Evolutionary conservation across 2,888 invertebrate genomes (phyloP).

Genomic region (Athetis lepigone): DNA sequence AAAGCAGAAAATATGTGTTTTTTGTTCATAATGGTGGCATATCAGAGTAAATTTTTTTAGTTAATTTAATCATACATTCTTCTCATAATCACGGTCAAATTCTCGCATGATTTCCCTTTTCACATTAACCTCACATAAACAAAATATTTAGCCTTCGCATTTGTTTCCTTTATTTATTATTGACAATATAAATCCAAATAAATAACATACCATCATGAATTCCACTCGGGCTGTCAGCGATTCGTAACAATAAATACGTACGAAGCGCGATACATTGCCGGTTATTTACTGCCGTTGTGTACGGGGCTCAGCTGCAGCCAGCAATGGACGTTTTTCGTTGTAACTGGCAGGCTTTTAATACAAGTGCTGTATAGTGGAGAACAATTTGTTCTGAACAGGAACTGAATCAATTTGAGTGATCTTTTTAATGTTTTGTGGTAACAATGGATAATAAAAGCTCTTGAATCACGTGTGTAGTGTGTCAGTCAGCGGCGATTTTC

Average conservation of each 20-base stretch:
- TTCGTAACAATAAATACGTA: slow-evolving; percentile 57
- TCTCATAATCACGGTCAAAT: no score
- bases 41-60: no score
- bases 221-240: slow-evolving; percentile 39
- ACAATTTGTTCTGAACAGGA: slow-evolving; percentile 21
- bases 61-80: no score
- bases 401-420: slow-evolving; percentile 12
- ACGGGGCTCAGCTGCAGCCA: slow-evolving; percentile 60
- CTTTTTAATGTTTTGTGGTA: neutral
- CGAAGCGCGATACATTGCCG: slow-evolving; percentile 53
- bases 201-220: slow-evolving; percentile 48
- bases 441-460: neutral
- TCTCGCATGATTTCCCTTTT: no score
- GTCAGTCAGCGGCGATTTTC: neutral
- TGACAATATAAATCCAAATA: slow-evolving; percentile 22
- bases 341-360: slow-evolving; percentile 62
- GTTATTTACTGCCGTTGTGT: slow-evolving; percentile 62
- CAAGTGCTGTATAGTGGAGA: slow-evolving; percentile 23
- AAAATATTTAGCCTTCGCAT: neutral
- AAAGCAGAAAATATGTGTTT: no score
- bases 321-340: slow-evolving; percentile 63
- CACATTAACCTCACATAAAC: no score
- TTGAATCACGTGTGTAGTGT: neutral
- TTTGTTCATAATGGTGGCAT: no score
- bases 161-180: neutral